Evolutionary conservation across 2,113 vertebrate genomes (phyloP).

Genomic region (Phoenicopterus ruber): DNA sequence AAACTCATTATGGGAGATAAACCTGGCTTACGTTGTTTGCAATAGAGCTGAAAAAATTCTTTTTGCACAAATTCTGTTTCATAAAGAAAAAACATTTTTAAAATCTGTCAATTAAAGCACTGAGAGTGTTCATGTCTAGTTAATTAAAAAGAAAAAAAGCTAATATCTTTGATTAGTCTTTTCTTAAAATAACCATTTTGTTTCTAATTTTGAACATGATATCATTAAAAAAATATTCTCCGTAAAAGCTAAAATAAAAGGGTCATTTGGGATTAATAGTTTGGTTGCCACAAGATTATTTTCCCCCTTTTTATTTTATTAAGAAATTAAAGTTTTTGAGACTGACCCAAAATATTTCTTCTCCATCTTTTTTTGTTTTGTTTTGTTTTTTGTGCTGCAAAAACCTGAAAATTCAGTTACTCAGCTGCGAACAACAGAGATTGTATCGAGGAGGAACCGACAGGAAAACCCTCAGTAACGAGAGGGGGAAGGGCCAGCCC

Average conservation of each 20-base stretch:
- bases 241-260: neutral
- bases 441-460: neutral
- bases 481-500: neutral
- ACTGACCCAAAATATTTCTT: neutral
- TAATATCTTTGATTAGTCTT: neutral
- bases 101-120: neutral
- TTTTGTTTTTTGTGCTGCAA: neutral
- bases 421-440: neutral
- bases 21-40: neutral
- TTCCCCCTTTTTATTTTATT: neutral
- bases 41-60: neutral
- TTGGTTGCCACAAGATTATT: neutral
- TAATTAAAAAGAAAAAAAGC: neutral
- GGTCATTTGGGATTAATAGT: accelerated
- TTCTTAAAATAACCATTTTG: neutral
- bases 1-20: neutral
- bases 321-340: neutral
- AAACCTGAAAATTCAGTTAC: neutral
- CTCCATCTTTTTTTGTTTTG: neutral
- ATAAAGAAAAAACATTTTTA: neutral
- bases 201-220: neutral
- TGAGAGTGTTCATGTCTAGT: neutral
- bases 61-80: neutral
- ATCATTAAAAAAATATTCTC: neutral
- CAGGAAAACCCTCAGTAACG: neutral